Evolutionary conservation across 2,888 invertebrate species (phyloP), one percentile per base, ranked within the genome.

Genomic region (Nomada hirtipes): DNA sequence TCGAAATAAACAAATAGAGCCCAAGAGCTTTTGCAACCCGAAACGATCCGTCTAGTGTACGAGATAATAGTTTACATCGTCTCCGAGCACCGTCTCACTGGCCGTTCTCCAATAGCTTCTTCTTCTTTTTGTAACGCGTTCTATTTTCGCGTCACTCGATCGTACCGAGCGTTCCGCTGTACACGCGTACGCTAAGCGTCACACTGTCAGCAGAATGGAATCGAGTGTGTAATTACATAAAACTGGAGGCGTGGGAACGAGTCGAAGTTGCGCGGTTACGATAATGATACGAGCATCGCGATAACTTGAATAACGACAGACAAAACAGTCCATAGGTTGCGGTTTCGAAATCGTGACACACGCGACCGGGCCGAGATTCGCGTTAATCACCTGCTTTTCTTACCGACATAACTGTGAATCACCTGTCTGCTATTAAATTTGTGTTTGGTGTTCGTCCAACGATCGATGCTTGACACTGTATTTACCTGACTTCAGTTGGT

Each of bases 121-220:
- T 69, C 13, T 36, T 36, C 36, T 36, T 36, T 36, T 36, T 36
- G 36, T 36, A 7, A 36, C 50, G 9, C 71, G 69, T 61, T 79
- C 83, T 78, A 83, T 83, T 83, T 83, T 72, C 68, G 72, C 42
- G 42, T 47, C 26, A n/a, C 50, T 69, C 11, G 52, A 4, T 29
- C 57, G 71, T 0, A 47, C 50, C 15, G 20, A 53, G 61, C 20
- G 55, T 29, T 23, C 36, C 23, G 4, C 53, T 53, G 26, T 15
- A 36, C 67, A 60, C 75, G 71, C 57, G 44, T 9, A 2, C 60
- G 15, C 11, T 60, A 13, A 20, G 15, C 26, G 18, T 47, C 65
- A 82, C 64, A 11, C 4, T n/a, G 53, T 73, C 63, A 76, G 52
- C 42, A 57, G 55, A 1, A 26, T 7, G 23, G 36, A 36, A n/a